Base-by-base conservation (phyloP, 2,888 invertebrate species). In the Caenorhabditis imperialis region DNA sequence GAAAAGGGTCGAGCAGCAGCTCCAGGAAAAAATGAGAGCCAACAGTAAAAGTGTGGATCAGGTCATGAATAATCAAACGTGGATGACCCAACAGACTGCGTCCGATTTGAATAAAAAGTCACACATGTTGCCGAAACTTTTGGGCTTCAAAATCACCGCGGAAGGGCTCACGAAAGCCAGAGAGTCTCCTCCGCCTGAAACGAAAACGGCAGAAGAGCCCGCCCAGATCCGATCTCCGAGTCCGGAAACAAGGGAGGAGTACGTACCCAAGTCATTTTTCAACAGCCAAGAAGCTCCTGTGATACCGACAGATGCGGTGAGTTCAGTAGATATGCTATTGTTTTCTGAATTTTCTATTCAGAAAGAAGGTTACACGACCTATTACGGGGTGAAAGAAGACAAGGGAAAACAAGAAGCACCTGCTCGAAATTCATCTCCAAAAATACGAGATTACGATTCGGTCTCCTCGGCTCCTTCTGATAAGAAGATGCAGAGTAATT, bases 11-110 rank as follows among this genome's bases (percentile, higher is more conserved):
- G 23, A 4, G 10, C 23, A 51, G 4, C 1, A 35, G 8, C n/a
- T 63, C 1, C 63, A 63, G 27, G 63, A 14, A 12, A 62, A 35
- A 23, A 20, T 62, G 8, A 33, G 62, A 14, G 51, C 44, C 3
- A 30, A 18, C 5, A 23, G 10, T 22, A 53, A 62, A 44, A 18
- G 16, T 1, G 16, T 37, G 3, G 47, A 60, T 1, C 7, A 30
- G 30, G 10, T 10, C 10, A 30, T 30, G 7, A 30, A 30, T 7
- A 30, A 30, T 30, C 30, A 7, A 30, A 6, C n/a, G n/a, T n/a
- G n/a, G n/a, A n/a, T n/a, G n/a, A n/a, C n/a, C n/a, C n/a, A n/a
- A n/a, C n/a, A n/a, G n/a, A n/a, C 30, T 30, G 30, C 6, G 10
- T 30, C 10, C 30, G 10, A 30, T 40, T 40, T 14, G 40, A n/a